Base-by-base conservation (phyloP, 1,140 invertebrate species). In the Nasonia longicornis region DNA sequence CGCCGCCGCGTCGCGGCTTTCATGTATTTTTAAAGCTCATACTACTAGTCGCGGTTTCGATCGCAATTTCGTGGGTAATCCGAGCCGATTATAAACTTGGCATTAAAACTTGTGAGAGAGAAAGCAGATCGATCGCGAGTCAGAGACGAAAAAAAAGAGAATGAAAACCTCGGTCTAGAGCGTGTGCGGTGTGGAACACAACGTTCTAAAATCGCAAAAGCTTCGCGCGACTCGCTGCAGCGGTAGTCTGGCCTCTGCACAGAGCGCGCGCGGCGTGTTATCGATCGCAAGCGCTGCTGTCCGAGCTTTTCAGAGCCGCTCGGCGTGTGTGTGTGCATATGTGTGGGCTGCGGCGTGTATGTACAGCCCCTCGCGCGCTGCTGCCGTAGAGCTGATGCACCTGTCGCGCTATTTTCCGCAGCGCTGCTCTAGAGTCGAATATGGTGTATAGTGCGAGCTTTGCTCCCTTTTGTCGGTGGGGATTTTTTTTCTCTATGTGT, bases 331-430 rank as follows among this genome's bases (percentile, higher is more conserved):
- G 70, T 72, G 6, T 31, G 26, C n/a, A 72, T 45, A 2, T 2
- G 8, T 52, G 48, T 48, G 12, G 31, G 31, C 31, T 16, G 20
- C 3, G 16, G 20, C 16, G 16, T 3, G 14, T 52, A 52, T 58
- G 16, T 12, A 14, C 14, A 48, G 45, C 11, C 12, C 14, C 14
- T 48, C 45, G 45, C 11, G 45, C 14, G 38, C 10, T 4, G 31
- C 31, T 35, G 31, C 31, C 31, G 12, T 48, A 7, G 45, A 73
- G 22, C 16, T 73, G 22, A 20, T 73, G 42, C 42, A 73, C 71
- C n/a, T 38, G 20, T 48, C 42, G 71, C 71, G 26, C 42, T 72
- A 72, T 42, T 42, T 72, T 72, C 29, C n/a, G 70, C n/a, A 58
- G 52, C 52, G 52, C 6, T 7, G 52, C 52, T 58, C 52, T 58